These are phyloP conservation scores for Pentamera pediparva DNA, from an alignment of 53 echinoderm and acorn worm genomes.

Conservation along the genomic window DNA sequence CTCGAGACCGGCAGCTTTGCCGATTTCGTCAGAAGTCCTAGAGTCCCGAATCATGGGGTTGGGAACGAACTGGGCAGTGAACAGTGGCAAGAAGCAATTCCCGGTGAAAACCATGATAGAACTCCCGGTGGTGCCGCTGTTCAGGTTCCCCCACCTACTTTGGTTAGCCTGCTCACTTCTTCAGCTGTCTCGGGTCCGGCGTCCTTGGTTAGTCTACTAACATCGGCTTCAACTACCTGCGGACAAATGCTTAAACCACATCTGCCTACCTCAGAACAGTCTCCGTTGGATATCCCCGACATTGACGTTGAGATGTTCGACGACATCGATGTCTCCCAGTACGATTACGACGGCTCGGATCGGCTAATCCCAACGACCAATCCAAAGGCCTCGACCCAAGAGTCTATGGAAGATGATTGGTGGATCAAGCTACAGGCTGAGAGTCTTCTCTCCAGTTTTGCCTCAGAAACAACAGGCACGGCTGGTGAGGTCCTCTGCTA, in stretches of 20 bases:
- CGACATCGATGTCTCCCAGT: slow-evolving; percentile 81
- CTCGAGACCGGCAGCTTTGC: slow-evolving; percentile 29
- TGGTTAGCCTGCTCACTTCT: background rate
- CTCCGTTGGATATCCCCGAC: slow-evolving; percentile 63
- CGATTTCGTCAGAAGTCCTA: slow-evolving; percentile 25
- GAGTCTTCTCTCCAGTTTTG: slow-evolving; percentile 10
- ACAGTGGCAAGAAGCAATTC: slow-evolving; percentile 2
- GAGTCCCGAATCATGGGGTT: slow-evolving; percentile 16
- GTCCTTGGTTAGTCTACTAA: background rate
- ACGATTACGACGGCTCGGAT: slow-evolving; percentile 78
- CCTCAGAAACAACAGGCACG: slow-evolving; percentile 8
- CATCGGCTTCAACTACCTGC: background rate
- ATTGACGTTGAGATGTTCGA: slow-evolving; percentile 74
- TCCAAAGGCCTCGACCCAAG: slow-evolving; percentile 43
- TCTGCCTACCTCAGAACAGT: background rate
- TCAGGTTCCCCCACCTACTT: background rate
- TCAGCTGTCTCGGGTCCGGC: background rate
- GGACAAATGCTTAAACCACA: background rate
- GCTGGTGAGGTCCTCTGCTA: slow-evolving; percentile 29
- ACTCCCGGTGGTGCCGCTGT: background rate
- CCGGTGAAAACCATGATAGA: slow-evolving; percentile 27
- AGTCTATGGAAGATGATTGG: slow-evolving; percentile 29
- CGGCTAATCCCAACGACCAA: slow-evolving; percentile 66
- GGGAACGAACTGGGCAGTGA: slow-evolving; percentile 32
- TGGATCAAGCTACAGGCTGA: slow-evolving; percentile 21